Evolutionary conservation across 2,888 invertebrate genomes (phyloP).

Genomic region (Eugnorisma glareosa): DNA sequence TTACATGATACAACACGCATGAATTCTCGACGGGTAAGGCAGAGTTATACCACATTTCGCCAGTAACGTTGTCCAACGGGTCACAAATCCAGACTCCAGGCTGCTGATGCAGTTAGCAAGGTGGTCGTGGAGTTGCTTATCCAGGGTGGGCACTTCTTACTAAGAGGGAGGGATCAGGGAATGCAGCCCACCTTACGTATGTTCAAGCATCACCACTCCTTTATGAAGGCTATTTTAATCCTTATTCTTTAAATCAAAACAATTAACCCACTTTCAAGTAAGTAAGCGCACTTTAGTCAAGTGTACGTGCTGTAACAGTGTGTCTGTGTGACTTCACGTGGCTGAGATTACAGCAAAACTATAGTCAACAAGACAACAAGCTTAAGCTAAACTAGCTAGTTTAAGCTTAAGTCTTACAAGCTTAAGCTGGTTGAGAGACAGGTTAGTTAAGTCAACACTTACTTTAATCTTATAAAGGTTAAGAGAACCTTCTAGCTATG

Average conservation of each 20-base stretch:
- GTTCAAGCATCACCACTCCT: background rate
- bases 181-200: too few species aligned
- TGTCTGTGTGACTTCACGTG: conserved; percentile 32
- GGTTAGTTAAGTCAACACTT: background rate
- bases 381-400: too few species aligned
- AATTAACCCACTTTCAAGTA: background rate
- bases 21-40: background rate
- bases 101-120: background rate
- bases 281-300: conserved; percentile 4
- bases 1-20: background rate
- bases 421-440: background rate
- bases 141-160: background rate
- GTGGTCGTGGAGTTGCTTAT: background rate
- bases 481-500: background rate
- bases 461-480: background rate
- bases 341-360: conserved; percentile 8
- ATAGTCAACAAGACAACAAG: too few species aligned
- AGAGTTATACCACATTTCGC: background rate
- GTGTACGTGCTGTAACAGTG: conserved; percentile 6
- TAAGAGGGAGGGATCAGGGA: background rate
- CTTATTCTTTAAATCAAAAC: background rate
- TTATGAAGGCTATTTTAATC: background rate
- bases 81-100: background rate
- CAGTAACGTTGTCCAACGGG: background rate
- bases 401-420: background rate